phyloP scores from a whole-genome alignment of 2,113 vertebrate genomes.

The Macaca fascicularis region T2T-MFA8v1.1 NC_088395.1:132838501-132839000 shows the following conservation, averaged over 20 bases:
- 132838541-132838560: background rate
- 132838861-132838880: background rate
- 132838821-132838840: background rate
- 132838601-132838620: background rate
- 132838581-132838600: background rate
- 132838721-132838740: background rate
- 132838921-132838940: background rate
- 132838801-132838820: background rate
- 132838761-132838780: background rate
- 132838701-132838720: background rate
- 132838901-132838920: background rate
- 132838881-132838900: background rate
- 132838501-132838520: background rate
- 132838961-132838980: background rate
- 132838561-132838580: background rate
- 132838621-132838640: background rate
- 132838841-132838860: background rate
- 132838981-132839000: background rate
- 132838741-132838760: background rate
- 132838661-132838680: background rate
- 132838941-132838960: background rate
- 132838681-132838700: background rate
- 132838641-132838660: background rate
- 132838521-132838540: background rate
- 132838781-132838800: background rate